Conservation (phyloP, 2,113 vertebrate species). For the Alaudala cheleensis region DNA sequence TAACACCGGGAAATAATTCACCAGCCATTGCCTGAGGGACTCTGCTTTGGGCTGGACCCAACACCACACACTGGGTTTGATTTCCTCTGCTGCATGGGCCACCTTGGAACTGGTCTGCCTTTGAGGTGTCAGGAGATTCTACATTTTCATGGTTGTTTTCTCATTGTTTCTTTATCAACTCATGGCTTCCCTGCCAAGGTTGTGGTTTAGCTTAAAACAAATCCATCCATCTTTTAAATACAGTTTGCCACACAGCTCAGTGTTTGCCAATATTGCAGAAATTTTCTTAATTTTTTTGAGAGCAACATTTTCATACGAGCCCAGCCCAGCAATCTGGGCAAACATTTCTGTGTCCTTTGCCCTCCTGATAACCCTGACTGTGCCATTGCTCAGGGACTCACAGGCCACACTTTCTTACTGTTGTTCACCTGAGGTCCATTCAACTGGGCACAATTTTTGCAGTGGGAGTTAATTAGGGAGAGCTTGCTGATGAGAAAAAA, state of each 20-base stretch:
- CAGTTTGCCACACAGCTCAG: not conserved
- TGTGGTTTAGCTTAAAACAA: not conserved
- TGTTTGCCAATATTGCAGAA: not conserved
- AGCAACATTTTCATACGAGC: rapidly evolving
- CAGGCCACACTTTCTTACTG: rapidly evolving
- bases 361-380: not conserved
- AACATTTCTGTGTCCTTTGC: not conserved
- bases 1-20: not conserved
- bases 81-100: not conserved
- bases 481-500: not conserved
- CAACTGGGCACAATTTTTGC: not conserved
- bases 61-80: not conserved
- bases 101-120: not conserved
- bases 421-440: rapidly evolving
- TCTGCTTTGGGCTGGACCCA: not conserved
- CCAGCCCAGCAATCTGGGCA: not conserved
- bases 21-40: not conserved
- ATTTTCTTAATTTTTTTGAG: not conserved
- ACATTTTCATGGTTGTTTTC: not conserved
- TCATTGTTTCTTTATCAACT: not conserved
- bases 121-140: not conserved
- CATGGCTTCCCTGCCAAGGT: not conserved
- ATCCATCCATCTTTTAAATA: not conserved
- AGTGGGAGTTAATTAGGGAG: not conserved
- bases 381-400: not conserved